Percentiles rank a stretch among this genome's conserved stretches.
These are phyloP conservation scores for Aulostomus chinensis DNA, from an alignment of 2,797 vertebrate species.

Conservation along the genomic window DNA sequence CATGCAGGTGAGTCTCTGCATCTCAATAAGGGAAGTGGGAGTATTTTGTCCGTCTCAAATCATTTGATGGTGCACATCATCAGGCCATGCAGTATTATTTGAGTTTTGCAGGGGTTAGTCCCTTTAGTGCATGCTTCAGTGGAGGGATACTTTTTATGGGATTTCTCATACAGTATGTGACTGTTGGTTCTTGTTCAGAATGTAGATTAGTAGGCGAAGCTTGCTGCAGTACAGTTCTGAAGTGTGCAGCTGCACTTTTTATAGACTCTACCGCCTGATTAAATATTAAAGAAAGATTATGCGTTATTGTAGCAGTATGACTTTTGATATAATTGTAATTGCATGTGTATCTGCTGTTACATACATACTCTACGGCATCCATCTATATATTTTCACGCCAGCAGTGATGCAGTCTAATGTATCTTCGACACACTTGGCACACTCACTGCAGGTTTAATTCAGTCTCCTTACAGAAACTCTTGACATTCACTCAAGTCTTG, in stretches of 20 bases:
- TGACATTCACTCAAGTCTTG: slow-evolving; percentile 1
- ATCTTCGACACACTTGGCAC: too few species aligned
- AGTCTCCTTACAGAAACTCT: too few species aligned
- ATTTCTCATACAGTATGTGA: slow-evolving; percentile 24
- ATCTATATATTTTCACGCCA: not conserved
- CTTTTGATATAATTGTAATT: not conserved
- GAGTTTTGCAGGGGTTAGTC: slow-evolving; percentile 13
- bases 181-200: slow-evolving; percentile 23
- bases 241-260: not conserved
- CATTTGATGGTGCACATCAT: slow-evolving; percentile 29
- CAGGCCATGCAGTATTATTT: slow-evolving; percentile 10
- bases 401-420: too few species aligned
- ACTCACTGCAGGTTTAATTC: too few species aligned
- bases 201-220: slow-evolving; percentile 25
- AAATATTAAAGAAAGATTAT: not conserved
- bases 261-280: not conserved
- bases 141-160: slow-evolving; percentile 39
- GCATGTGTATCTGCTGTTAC: not conserved
- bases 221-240: slow-evolving; percentile 5
- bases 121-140: slow-evolving; percentile 18
- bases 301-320: not conserved
- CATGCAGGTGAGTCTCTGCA: slow-evolving; percentile 44
- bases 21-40: too few species aligned
- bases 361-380: not conserved
- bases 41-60: slow-evolving; percentile 23